A percentile compares a stretch with the other conserved stretches of the same genome.
These are phyloP conservation scores for Drosophila kokeensis DNA, from an alignment of 2,888 invertebrate genomes.

Conservation along the genomic window DNA sequence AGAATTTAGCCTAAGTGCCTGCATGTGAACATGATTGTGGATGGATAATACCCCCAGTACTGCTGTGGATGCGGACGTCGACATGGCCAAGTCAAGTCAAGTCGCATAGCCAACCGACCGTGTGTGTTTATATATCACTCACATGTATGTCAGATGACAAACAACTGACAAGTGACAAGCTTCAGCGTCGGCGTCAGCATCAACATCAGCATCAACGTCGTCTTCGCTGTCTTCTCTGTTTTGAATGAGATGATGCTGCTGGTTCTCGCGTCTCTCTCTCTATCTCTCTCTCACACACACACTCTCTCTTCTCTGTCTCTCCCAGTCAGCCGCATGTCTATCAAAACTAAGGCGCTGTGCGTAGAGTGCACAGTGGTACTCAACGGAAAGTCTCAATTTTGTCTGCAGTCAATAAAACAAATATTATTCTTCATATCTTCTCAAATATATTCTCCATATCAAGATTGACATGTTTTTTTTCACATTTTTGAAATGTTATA, in stretches of 20 bases:
- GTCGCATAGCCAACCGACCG: slow-evolving; percentile 65
- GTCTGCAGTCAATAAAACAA: background rate
- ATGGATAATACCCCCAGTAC: slow-evolving; percentile 52
- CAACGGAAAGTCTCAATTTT: slow-evolving; percentile 13
- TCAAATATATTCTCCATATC: background rate
- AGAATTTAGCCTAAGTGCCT: slow-evolving; percentile 76
- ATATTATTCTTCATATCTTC: background rate
- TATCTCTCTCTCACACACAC: background rate
- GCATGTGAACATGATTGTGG: slow-evolving; percentile 51
- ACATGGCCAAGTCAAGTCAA: slow-evolving; percentile 59
- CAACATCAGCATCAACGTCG: slow-evolving; percentile 43
- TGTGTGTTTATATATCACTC: slow-evolving; percentile 83
- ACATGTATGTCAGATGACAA: slow-evolving; percentile 83
- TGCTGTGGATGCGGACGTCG: slow-evolving; percentile 37
- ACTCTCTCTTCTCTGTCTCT: background rate
- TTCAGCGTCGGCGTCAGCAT: slow-evolving; percentile 71
- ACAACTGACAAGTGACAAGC: slow-evolving; percentile 84
- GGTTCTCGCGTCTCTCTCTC: background rate
- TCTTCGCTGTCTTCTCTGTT: slow-evolving; percentile 38
- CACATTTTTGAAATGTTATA: background rate
- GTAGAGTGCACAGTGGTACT: slow-evolving; percentile 53
- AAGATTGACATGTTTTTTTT: background rate
- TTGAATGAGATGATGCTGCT: slow-evolving; percentile 45
- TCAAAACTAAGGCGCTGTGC: slow-evolving; percentile 19
- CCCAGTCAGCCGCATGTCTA: slow-evolving; percentile 14